A percentile compares a stretch with the other conserved stretches of the same genome.
Conservation (phyloP, 2,888 invertebrate species). For the Megaustenia siamemsis region DNA sequence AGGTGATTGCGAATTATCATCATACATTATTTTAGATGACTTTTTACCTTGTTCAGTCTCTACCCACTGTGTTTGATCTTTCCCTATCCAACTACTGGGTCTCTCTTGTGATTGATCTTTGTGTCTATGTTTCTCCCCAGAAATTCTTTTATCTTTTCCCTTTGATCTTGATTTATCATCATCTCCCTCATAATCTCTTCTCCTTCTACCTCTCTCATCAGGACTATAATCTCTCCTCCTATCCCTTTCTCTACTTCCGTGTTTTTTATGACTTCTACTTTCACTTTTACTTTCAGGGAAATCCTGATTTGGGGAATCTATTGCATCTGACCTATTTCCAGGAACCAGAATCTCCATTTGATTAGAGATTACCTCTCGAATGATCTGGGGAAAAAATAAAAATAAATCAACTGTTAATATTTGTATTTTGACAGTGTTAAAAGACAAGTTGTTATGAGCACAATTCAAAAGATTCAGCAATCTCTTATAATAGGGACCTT, state of each 20-base stretch:
- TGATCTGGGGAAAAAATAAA: slow-evolving; percentile 64
- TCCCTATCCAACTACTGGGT: not conserved
- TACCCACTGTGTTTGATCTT: not conserved
- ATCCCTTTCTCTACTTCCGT: slow-evolving; percentile 13
- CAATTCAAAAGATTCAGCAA: too few relatives aligned
- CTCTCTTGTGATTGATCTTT: slow-evolving; percentile 5
- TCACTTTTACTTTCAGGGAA: not conserved
- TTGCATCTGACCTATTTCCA: not conserved
- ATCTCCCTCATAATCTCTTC: not conserved
- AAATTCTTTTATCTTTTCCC: not conserved
- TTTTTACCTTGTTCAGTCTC: not conserved
- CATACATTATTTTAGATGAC: not conserved
- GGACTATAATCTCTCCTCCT: slow-evolving; percentile 1
- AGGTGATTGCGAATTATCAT: not conserved
- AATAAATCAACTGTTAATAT: too few relatives aligned
- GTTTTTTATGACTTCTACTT: not conserved
- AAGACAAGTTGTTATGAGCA: too few relatives aligned
- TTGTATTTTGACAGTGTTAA: too few relatives aligned
- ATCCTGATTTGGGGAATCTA: not conserved
- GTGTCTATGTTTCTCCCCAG: not conserved
- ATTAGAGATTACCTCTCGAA: slow-evolving; percentile 72
- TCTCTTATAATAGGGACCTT: too few relatives aligned
- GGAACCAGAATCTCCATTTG: slow-evolving; percentile 70
- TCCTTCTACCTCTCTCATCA: not conserved
- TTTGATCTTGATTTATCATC: slow-evolving; percentile 6